Evolutionary conservation across 2,113 vertebrate species (phyloP).

Genomic region (Platichthys stellatus): DNA sequence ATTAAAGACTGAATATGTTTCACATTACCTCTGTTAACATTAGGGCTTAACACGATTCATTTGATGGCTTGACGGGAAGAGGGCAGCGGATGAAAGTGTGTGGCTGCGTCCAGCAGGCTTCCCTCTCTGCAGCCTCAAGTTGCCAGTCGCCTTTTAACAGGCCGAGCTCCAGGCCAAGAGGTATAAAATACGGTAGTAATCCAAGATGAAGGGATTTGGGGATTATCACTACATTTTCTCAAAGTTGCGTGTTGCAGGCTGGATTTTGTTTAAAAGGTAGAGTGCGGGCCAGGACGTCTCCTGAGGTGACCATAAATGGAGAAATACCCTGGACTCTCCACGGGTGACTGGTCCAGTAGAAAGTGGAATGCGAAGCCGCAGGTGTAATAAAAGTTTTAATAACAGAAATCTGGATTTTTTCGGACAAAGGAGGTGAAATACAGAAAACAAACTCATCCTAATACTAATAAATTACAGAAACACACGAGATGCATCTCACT

Average conservation of each 20-base stretch:
- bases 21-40: slow-evolving; percentile 40
- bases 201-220: slow-evolving; percentile 60
- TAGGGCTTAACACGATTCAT: slow-evolving; percentile 27
- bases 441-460: slow-evolving; percentile 52
- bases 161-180: slow-evolving; percentile 46
- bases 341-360: slow-evolving; percentile 22
- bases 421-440: slow-evolving; percentile 62
- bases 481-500: slow-evolving; percentile 70
- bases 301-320: slow-evolving; percentile 63
- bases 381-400: slow-evolving; percentile 80
- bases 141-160: slow-evolving; percentile 50
- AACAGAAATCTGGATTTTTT: slow-evolving; percentile 61
- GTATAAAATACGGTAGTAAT: slow-evolving; percentile 55
- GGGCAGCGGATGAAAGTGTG: slow-evolving; percentile 60
- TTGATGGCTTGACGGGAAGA: slow-evolving; percentile 28
- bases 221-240: slow-evolving; percentile 59
- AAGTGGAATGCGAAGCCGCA: slow-evolving; percentile 45
- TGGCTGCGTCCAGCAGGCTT: slow-evolving; percentile 27
- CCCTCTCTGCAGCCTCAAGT: slow-evolving; percentile 19
- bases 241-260: slow-evolving; percentile 36
- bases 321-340: slow-evolving; percentile 9
- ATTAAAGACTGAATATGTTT: slow-evolving; percentile 54
- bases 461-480: slow-evolving; percentile 66
- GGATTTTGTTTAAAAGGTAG: slow-evolving; percentile 21
- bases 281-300: slow-evolving; percentile 17